These are phyloP conservation scores for Scaptomyza parva DNA, from an alignment of 2,888 invertebrate genomes.

Conservation along the genomic window DNA sequence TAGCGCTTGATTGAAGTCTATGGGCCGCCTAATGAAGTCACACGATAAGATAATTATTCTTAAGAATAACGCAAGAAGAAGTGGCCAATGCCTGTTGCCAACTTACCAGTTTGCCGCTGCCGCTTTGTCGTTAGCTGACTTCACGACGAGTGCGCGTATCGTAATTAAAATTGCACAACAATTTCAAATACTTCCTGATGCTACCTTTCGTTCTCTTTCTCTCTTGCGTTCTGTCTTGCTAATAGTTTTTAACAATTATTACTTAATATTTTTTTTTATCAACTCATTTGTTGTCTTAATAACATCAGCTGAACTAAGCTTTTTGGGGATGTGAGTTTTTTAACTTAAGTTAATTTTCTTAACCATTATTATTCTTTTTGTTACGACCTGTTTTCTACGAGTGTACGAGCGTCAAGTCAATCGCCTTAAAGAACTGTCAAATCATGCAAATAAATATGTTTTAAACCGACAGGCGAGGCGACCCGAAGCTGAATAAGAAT, in stretches of 20 bases:
- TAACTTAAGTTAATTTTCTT: conserved; percentile 11
- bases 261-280: conserved; percentile 58
- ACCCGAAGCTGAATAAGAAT: conserved; percentile 15
- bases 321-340: conserved; percentile 29
- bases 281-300: conserved; percentile 66
- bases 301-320: conserved; percentile 23
- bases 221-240: conserved; percentile 27
- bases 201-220: conserved; percentile 9
- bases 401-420: conserved; percentile 58
- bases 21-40: conserved; percentile 65
- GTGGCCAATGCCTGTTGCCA: conserved; percentile 8
- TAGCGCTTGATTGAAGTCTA: conserved; percentile 50
- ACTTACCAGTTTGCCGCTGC: conserved; percentile 3
- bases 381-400: conserved; percentile 56
- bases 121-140: conserved; percentile 22
- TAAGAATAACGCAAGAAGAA: conserved; percentile 36
- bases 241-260: conserved; percentile 63
- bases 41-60: conserved; percentile 66
- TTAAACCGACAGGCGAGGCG: conserved; percentile 52
- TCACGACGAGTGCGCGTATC: conserved; percentile 37
- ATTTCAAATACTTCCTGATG: conserved; percentile 55
- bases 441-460: conserved; percentile 77
- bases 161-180: conserved; percentile 63
- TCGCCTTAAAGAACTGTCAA: conserved; percentile 77
- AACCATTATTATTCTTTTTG: conserved; percentile 34